Percentiles rank a stretch among this genome's conserved stretches.
These are phyloP conservation scores for Trissoscelio sp. DNA, from an alignment of 2,888 invertebrate genomes.

Conservation along the genomic window DNA sequence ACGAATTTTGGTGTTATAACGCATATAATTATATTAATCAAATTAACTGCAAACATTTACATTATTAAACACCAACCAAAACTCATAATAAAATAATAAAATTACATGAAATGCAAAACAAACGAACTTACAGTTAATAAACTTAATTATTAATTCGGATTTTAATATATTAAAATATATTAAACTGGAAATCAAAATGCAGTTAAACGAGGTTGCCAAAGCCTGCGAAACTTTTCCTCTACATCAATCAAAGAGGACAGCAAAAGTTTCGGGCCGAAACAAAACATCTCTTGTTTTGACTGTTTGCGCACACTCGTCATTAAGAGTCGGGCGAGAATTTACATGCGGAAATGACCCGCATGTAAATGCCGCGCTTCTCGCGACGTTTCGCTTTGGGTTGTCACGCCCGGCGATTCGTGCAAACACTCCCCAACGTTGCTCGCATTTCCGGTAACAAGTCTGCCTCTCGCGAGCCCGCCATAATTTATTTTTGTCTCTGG, in stretches of 20 bases:
- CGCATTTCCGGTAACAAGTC: conserved; percentile 55
- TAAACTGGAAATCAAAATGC: neutral
- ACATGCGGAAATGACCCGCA: conserved; percentile 40
- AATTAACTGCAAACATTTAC: no score
- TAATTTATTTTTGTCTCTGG: conserved; percentile 57
- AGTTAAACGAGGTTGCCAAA: neutral
- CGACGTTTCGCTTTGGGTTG: conserved; percentile 26
- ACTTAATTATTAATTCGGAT: no score
- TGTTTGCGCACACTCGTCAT: conserved; percentile 39
- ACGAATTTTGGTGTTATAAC: no score
- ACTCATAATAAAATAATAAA: no score
- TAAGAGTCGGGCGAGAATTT: conserved; percentile 28
- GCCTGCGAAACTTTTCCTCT: conserved; percentile 1
- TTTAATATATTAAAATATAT: conserved; percentile 11
- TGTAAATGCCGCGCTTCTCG: conserved; percentile 39
- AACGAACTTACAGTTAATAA: no score
- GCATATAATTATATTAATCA: no score
- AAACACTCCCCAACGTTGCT: conserved; percentile 34
- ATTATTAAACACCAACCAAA: no score
- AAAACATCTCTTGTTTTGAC: conserved; percentile 16
- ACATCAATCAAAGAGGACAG: conserved; percentile 16
- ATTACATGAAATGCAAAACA: no score
- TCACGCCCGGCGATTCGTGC: conserved; percentile 32
- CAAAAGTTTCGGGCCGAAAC: conserved; percentile 7
- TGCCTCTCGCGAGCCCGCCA: conserved; percentile 19